Conservation (phyloP, 2,888 invertebrate genomes). For the Trachelus tabidus region DNA sequence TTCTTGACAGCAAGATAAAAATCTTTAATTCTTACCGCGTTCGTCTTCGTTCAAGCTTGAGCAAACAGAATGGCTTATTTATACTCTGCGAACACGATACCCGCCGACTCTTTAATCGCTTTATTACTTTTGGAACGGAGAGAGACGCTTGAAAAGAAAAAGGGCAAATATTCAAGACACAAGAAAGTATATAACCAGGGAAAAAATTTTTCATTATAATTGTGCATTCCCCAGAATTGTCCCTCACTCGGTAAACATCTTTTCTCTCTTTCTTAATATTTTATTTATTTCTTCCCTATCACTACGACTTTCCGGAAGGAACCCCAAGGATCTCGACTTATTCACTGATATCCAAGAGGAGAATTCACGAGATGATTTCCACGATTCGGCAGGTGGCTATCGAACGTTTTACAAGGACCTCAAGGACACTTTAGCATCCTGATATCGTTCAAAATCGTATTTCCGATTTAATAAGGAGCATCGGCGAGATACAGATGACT, state of each 20-base stretch:
- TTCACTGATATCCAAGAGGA: not conserved
- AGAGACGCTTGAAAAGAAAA: not conserved
- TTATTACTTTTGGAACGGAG: not conserved
- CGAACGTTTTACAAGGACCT: not conserved
- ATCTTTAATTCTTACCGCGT: not conserved
- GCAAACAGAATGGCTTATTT: not conserved
- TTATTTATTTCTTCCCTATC: not conserved
- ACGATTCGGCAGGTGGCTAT: not conserved
- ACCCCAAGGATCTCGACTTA: not conserved
- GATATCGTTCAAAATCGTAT: not conserved
- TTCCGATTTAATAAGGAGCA: not conserved
- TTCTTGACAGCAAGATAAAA: not conserved
- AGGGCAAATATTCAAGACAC: not conserved
- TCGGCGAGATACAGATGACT: not conserved
- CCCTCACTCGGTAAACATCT: not conserved
- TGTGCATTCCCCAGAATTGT: not conserved
- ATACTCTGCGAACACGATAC: too few relatives aligned
- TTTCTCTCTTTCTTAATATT: not conserved
- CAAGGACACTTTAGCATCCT: not conserved
- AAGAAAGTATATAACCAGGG: not conserved
- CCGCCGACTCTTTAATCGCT: not conserved
- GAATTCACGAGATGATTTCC: not conserved
- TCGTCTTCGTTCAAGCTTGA: not conserved
- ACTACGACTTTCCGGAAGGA: not conserved
- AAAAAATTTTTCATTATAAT: not conserved